Evolutionary conservation across 2,888 invertebrate species (phyloP), one percentile per base, ranked within the genome.

Genomic region (Cecidostiba fungosa): DNA sequence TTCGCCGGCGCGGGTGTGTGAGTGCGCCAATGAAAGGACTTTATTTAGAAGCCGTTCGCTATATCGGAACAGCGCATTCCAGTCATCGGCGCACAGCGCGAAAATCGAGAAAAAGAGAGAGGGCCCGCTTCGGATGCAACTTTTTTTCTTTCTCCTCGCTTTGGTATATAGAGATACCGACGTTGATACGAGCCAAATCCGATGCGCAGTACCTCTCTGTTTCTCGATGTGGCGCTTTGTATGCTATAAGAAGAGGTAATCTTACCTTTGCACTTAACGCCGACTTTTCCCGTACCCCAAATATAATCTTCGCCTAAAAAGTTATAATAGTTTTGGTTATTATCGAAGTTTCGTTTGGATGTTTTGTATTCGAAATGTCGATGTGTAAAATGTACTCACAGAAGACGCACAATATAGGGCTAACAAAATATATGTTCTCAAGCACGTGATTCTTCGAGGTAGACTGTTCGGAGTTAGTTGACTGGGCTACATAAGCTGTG

Each of bases 261-360:
- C 94, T 94, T 93, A 95, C 95, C 95, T 94, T 94, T 94, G 92
- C 96, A 96, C 92, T 94, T 94, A 86, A 94, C 93, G 79, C 95
- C 95, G 87, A 95, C 94, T 91, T 93, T 94, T 84, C 95, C 95
- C 85, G 94, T 94, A 77, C 95, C 95, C 95, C 95, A 95, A 88
- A 96, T 95, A 90, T 95, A 95, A 92, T 96, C 96, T 91, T 94
- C 94, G 93, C 96, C 96, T 95, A 89, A 19, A 92, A 92, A 84
- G 89, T 87, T 72, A 89, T 84, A 88, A 54, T 32, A 54, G 43
- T n/a, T 36, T 70, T 16, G 29, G 66, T 83, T 54, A 81, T 43
- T 84, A 73, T 29, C 32, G 16, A 43, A 14, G 3, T 29, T 16
- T 16, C 5, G 8, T 72, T 78, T 5, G 91, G 91, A 32, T 32